Conservation (phyloP, 92 coral and sea anemone genomes). For the Epizoanthus ramosus region DNA sequence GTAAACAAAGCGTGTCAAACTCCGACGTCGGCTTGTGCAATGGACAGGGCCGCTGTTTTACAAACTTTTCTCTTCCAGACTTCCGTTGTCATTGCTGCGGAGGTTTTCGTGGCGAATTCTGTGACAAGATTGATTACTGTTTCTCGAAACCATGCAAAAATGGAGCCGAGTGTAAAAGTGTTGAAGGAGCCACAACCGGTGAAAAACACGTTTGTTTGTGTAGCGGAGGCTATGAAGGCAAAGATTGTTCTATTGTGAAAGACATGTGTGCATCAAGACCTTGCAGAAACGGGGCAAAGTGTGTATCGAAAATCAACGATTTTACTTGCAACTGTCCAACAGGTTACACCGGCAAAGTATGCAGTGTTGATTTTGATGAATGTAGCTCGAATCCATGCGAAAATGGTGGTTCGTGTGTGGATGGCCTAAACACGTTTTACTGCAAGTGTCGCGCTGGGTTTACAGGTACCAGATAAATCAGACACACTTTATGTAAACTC, state of each 20-base stretch:
- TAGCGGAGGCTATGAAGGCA: constrained; percentile 86
- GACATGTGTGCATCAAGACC: constrained; percentile 91
- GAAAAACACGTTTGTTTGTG: constrained; percentile 78
- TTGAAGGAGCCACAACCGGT: constrained; percentile 59
- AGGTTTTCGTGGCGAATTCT: constrained; percentile 93
- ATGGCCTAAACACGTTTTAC: constrained; percentile 65
- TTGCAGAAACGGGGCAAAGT: constrained; percentile 77
- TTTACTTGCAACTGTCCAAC: constrained; percentile 79
- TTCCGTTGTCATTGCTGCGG: constrained; percentile 92
- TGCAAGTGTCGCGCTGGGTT: constrained; percentile 85
- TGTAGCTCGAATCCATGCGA: constrained; percentile 83
- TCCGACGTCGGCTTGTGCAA: constrained; percentile 61
- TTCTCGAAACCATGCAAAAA: constrained; percentile 92
- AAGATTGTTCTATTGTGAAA: constrained; percentile 81
- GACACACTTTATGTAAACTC: neutral
- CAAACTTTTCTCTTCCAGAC: constrained; percentile 76
- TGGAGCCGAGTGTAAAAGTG: constrained; percentile 77
- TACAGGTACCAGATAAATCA: constrained; percentile 70
- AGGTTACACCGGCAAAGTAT: constrained; percentile 84
- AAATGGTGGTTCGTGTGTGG: constrained; percentile 82
- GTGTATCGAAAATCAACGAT: constrained; percentile 82
- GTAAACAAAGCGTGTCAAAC: constrained; percentile 61
- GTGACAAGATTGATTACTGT: constrained; percentile 90
- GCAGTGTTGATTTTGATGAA: constrained; percentile 81
- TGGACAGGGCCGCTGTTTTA: constrained; percentile 81